Evolutionary conservation across 2,888 invertebrate species (phyloP), one percentile per base, ranked within the genome.

Genomic region (Pristionchus japonicus): DNA sequence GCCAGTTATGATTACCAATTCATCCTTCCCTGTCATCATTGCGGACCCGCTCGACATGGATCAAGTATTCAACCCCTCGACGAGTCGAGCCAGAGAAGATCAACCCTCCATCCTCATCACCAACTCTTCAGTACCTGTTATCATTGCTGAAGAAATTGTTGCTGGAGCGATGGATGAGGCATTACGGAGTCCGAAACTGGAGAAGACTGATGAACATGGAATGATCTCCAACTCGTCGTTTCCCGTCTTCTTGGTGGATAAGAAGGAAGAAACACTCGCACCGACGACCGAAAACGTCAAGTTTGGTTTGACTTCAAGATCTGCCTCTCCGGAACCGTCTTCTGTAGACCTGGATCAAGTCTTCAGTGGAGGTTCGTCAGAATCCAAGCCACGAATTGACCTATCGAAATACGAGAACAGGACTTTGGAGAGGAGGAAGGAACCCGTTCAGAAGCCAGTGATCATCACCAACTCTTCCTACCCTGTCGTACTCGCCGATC

Each of bases 1-100:
- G 23, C 52, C 82, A 1, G 52, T 52, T 4, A 83, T 83, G 31
- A 52, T 83, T 34, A 34, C 52, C 52, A 49, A 49, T 20, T 52
- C 82, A 3, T 52, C 82, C 0, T 27, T 83, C 11, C 82, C 82
- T 13, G 82, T 83, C 27, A 52, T 83, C 9, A 43, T 83, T 40
- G 34, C 52, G 43, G 82, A 83, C 11, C 49, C 49, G 6, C 20
- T 83, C 17, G 82, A 83, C 34, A 83, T 83, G 52, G 82, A 83
- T 52, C 82, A 83, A 83, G 82, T 83, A 7, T 83, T 83, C 82
- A 83, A 83, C 34, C 82, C 82, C 17, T 83, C 82, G 7, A 83
- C 52, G 15, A 83, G 49, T 52, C 49, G 27, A 2, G n/a, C 3
- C 11, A 47, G 47, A 3, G 52, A 83, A 34, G 31, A 31, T n/a